A percentile compares a stretch with the other conserved stretches of the same genome.
Evolutionary conservation across 2,113 vertebrate species (phyloP).

Genomic region (Columba janthina): DNA sequence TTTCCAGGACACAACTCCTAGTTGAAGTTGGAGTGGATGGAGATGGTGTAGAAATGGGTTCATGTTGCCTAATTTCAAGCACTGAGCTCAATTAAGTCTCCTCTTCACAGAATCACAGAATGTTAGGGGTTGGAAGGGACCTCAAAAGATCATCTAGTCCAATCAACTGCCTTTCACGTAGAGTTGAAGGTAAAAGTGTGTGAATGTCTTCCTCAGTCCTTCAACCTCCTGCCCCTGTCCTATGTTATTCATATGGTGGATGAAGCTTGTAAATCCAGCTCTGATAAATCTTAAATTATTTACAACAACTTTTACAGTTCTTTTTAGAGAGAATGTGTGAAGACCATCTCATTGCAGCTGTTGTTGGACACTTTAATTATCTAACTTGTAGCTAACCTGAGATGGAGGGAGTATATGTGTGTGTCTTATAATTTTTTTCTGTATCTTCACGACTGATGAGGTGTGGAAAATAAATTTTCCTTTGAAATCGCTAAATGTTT

Average conservation of each 20-base stretch:
- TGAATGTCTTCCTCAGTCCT: neutral
- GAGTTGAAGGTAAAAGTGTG: neutral
- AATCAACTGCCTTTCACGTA: rapidly evolving
- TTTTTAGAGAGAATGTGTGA: neutral
- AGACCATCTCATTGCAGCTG: neutral
- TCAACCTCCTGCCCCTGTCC: neutral
- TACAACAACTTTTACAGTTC: neutral
- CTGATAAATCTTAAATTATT: neutral
- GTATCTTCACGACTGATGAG: neutral
- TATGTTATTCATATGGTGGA: neutral
- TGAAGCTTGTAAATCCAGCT: neutral
- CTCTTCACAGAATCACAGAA: neutral
- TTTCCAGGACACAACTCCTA: neutral
- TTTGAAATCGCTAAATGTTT: neutral
- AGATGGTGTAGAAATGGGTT: neutral
- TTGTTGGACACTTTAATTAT: neutral
- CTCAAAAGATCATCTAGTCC: too few relatives aligned
- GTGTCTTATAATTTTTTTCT: neutral
- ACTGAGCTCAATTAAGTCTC: neutral
- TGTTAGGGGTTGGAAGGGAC: too few relatives aligned
- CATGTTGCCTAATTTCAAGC: neutral
- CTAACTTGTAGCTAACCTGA: neutral
- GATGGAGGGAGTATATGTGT: neutral
- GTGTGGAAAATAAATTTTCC: neutral
- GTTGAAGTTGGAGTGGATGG: neutral